Conservation (phyloP, 1,140 invertebrate genomes). For the Drosophila dunni region DNA sequence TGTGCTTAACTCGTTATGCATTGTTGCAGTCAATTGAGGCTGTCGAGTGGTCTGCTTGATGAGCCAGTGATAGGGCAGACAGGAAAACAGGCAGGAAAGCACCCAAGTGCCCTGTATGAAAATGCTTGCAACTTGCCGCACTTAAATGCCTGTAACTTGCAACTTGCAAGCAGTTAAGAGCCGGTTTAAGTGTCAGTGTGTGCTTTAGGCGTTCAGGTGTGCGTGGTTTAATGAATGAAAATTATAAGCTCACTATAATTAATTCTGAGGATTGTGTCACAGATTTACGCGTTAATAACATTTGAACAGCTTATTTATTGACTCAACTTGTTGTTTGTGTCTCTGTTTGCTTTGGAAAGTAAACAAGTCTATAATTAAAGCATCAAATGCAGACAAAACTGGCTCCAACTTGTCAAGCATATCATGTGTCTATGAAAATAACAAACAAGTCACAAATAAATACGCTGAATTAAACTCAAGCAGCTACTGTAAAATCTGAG, state of each 20-base stretch:
- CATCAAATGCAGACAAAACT: conserved; percentile 68
- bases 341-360: conserved; percentile 33
- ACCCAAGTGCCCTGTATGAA: conserved; percentile 38
- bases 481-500: not conserved
- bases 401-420: conserved; percentile 39
- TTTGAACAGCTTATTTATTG: conserved; percentile 76
- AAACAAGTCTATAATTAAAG: conserved; percentile 70
- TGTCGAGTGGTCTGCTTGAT: conserved; percentile 49
- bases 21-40: conserved; percentile 57
- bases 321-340: conserved; percentile 39
- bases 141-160: conserved; percentile 49
- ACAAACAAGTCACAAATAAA: conserved; percentile 11
- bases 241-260: conserved; percentile 54
- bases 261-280: conserved; percentile 31
- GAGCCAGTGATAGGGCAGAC: conserved; percentile 67
- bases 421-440: conserved; percentile 41
- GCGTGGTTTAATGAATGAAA: conserved; percentile 65
- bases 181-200: conserved; percentile 59
- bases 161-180: conserved; percentile 39
- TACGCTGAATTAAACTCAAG: not conserved
- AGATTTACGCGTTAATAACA: conserved; percentile 65
- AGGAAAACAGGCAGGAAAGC: conserved; percentile 5
- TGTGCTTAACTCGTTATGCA: conserved; percentile 74
- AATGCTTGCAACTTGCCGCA: conserved; percentile 24
- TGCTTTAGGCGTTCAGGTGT: conserved; percentile 42